A percentile compares a stretch with the other conserved stretches of the same genome.
Evolutionary conservation across 2,888 invertebrate species (phyloP).

Genomic region (Apamea anceps): DNA sequence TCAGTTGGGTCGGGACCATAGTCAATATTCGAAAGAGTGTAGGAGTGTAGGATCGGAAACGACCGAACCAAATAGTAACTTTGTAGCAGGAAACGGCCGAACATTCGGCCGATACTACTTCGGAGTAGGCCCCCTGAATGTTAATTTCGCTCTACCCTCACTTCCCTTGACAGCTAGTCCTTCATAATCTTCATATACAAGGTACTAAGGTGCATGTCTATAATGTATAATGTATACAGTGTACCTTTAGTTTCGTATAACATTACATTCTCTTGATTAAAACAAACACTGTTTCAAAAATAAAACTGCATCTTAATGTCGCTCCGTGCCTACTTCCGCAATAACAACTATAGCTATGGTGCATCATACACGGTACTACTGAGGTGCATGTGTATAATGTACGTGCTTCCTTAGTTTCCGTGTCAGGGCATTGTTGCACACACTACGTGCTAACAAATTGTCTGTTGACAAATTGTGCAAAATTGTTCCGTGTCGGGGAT

Average conservation of each 20-base stretch:
- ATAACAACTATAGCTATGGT: conserved; percentile 4
- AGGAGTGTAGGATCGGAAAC: no score
- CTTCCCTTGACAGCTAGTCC: neutral
- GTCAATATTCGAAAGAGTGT: no score
- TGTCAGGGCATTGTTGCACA: conserved; percentile 51
- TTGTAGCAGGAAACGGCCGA: no score
- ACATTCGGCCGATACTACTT: no score
- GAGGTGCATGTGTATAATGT: conserved; percentile 37
- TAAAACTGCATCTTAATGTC: conserved; percentile 18
- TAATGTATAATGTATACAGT: neutral
- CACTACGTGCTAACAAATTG: conserved; percentile 37
- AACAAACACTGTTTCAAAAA: conserved; percentile 24
- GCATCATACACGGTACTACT: conserved; percentile 10
- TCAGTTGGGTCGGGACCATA: no score
- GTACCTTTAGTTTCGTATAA: conserved; percentile 24
- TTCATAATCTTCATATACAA: neutral
- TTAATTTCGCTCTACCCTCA: neutral
- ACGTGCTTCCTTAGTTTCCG: conserved; percentile 61
- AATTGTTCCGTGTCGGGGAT: conserved; percentile 57
- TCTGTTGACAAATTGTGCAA: conserved; percentile 56
- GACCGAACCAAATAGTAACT: no score
- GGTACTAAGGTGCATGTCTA: neutral
- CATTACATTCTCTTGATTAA: neutral
- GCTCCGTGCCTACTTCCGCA: conserved; percentile 22
- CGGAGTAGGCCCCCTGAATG: no score